A percentile compares a stretch with the other conserved stretches of the same genome.
Evolutionary conservation across 2,113 vertebrate species (phyloP).

Genomic region (Morphnarchus princeps): DNA sequence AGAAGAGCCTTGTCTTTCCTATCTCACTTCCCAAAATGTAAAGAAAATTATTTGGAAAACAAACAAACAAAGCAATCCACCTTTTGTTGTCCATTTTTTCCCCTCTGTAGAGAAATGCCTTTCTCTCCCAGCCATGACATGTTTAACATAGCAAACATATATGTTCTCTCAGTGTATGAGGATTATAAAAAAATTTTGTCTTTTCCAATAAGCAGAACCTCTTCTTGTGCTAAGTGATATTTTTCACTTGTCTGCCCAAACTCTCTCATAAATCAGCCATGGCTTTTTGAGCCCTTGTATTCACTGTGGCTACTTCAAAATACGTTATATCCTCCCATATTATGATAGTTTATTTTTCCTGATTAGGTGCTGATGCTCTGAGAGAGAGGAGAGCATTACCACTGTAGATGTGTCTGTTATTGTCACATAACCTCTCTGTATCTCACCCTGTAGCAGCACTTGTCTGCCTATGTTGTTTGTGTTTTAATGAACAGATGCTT

Average conservation of each 20-base stretch:
- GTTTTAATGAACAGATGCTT: slow-evolving; percentile 33
- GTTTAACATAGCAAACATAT: not conserved
- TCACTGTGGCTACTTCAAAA: not conserved
- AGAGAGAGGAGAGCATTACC: not conserved
- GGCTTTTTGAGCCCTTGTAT: not conserved
- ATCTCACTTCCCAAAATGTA: not conserved
- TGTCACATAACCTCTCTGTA: not conserved
- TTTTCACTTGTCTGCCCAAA: not conserved
- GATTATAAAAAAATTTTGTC: not conserved
- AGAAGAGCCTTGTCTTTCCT: not conserved
- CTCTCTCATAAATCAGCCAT: not conserved
- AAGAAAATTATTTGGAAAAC: not conserved
- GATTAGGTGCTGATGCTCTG: not conserved
- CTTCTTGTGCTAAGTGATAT: not conserved
- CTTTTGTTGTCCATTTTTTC: not conserved
- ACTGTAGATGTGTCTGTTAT: not conserved
- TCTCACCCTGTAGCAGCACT: not conserved
- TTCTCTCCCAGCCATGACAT: not conserved
- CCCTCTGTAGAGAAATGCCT: not conserved
- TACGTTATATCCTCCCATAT: not conserved
- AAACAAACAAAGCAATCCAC: not conserved
- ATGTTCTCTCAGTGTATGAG: not conserved
- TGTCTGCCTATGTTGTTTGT: not conserved
- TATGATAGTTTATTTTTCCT: not conserved
- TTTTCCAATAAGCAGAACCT: not conserved